phyloP scores from a whole-genome alignment of 2,888 invertebrate genomes.

The Melieria picta region DNA sequence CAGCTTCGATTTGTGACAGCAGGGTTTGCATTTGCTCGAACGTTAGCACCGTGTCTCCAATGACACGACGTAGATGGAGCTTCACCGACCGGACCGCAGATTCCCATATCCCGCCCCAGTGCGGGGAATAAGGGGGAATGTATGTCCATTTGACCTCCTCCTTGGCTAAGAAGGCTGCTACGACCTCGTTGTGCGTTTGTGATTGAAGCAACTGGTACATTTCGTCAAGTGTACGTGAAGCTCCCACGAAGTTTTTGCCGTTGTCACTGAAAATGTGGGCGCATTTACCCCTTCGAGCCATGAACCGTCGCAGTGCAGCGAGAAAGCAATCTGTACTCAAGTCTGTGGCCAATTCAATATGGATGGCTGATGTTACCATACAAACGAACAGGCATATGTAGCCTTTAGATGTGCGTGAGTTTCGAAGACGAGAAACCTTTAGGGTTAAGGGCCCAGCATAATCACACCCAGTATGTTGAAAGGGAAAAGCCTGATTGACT shows the following conservation, averaged over 20 bases:
- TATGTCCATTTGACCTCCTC: constrained; percentile 40
- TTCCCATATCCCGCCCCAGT: constrained; percentile 33
- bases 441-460: too few relatives aligned
- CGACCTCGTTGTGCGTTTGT: constrained; percentile 26
- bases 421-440: too few relatives aligned
- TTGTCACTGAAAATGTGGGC: constrained; percentile 36
- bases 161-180: constrained; percentile 27
- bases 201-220: constrained; percentile 32
- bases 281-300: constrained; percentile 33
- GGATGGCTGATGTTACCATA: too few relatives aligned
- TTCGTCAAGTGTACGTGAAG: constrained; percentile 32
- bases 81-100: constrained; percentile 22
- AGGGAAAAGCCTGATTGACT: too few relatives aligned
- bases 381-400: too few relatives aligned
- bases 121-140: constrained; percentile 34
- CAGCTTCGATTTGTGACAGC: constrained; percentile 12
- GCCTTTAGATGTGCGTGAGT: too few relatives aligned
- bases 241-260: constrained; percentile 39
- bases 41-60: constrained; percentile 5
- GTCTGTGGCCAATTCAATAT: constrained; percentile 6
- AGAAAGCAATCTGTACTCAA: constrained; percentile 38
- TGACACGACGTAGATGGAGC: constrained; percentile 18
- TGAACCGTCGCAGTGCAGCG: constrained; percentile 35
- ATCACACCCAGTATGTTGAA: too few relatives aligned
- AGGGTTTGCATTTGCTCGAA: constrained; percentile 24